Evolutionary conservation across 2,113 vertebrate genomes (phyloP).

Genomic region (Psettodes erumei): DNA sequence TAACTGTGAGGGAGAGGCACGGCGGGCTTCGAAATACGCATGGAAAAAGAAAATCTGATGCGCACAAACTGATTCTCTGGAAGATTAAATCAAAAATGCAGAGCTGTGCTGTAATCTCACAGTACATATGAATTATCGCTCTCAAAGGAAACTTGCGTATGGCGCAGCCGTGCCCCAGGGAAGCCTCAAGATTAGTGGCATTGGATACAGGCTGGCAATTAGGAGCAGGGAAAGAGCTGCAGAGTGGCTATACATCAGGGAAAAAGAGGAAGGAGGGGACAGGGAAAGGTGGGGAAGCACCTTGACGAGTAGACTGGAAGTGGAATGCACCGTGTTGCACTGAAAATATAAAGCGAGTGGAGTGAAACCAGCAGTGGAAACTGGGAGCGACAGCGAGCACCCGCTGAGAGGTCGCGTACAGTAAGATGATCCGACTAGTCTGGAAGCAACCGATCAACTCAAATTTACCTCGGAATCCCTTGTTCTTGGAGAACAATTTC

Average conservation of each 20-base stretch:
- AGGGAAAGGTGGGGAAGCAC: background rate
- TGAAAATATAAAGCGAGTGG: constrained; percentile 37
- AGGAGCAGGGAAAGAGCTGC: constrained; percentile 51
- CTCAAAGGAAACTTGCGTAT: constrained; percentile 40
- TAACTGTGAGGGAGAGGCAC: constrained; percentile 6
- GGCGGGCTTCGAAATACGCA: background rate
- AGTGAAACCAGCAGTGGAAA: constrained; percentile 35
- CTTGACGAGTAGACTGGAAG: constrained; percentile 15
- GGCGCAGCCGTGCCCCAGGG: constrained; percentile 38
- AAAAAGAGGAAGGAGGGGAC: background rate
- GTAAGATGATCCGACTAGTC: background rate
- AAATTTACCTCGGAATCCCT: background rate
- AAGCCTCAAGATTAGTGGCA: constrained; percentile 50
- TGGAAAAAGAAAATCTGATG: background rate
- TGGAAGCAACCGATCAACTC: constrained; percentile 6
- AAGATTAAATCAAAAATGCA: constrained; percentile 46
- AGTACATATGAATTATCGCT: constrained; percentile 48
- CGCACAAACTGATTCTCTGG: constrained; percentile 10
- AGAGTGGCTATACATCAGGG: constrained; percentile 47
- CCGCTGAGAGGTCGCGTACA: background rate
- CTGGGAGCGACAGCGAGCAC: constrained; percentile 18
- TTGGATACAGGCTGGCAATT: constrained; percentile 59
- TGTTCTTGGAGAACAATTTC: background rate
- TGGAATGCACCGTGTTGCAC: constrained; percentile 19
- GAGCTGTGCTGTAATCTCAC: constrained; percentile 18